Evolutionary conservation across 2,888 invertebrate genomes (phyloP), one percentile per base, ranked within the genome.

Genomic region (Melinaea marsaeus): DNA sequence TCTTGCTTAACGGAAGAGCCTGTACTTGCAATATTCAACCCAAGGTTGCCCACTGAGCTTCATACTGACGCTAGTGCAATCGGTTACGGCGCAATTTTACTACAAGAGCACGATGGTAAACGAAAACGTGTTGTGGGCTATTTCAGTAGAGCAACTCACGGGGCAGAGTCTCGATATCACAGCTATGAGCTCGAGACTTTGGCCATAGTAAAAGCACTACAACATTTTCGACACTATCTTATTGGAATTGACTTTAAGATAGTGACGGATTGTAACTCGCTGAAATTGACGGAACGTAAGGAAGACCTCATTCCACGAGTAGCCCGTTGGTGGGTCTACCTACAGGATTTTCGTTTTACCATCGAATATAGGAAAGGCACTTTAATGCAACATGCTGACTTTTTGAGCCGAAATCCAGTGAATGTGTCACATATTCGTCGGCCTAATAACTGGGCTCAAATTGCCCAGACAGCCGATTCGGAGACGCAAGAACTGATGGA

Each of bases 211-310:
- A 68, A 62, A 7, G 71, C 73, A 0, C 34, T 75, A 0, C 70
- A 64, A 13, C 47, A 69, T 32, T 69, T 67, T 22, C n/a, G 69
- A 6, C 66, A 66, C 13, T 67, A 64, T 34, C 56, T 67, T 2
- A 35, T 63, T 2, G 71, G 68, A 6, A 55, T 63, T 3, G 13
- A 45, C 2, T 71, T 72, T 48, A 71, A 62, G 46, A 58, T 71
- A 2, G 60, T 69, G 2, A 77, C 75, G 0, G 82, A 85, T 58
- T 81, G 78, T 22, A 75, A 77, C 57, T 71, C 78, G 1, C 48
- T 80, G 0, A 75, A 75, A 42, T 59, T 69, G 0, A 74, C 78
- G 0, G 64, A 72, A 22, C 63, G 57, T 1, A 79, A 80, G 55
- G 71, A 72, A 33, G 74, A 80, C 13, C 58, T 79, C 0, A 13